phyloP scores from a whole-genome alignment of 2,888 invertebrate species.

The Pterostichus niger region DNA sequence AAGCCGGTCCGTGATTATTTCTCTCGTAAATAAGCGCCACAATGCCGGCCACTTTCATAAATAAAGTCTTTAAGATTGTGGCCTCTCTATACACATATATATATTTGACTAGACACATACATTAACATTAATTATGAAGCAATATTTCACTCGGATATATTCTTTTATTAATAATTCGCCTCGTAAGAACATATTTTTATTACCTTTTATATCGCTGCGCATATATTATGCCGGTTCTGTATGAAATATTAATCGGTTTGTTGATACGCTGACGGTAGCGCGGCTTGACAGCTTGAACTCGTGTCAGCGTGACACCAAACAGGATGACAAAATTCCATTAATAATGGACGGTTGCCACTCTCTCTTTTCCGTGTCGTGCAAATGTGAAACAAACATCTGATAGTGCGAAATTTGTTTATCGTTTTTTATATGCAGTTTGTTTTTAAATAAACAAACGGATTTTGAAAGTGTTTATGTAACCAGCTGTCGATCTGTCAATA shows the following conservation, averaged over 20 bases:
- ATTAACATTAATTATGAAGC: constrained; percentile 65
- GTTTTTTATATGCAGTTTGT: constrained; percentile 39
- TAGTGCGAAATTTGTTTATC: constrained; percentile 44
- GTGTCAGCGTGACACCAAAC: constrained; percentile 51
- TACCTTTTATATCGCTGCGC: constrained; percentile 33
- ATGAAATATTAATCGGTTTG: constrained; percentile 63
- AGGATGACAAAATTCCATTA: constrained; percentile 61
- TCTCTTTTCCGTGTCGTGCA: constrained; percentile 13
- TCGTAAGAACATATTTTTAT: constrained; percentile 38
- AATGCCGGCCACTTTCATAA: constrained; percentile 64
- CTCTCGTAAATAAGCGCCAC: constrained; percentile 63
- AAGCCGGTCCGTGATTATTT: constrained; percentile 65
- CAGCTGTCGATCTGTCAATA: constrained; percentile 53
- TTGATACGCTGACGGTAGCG: constrained; percentile 50
- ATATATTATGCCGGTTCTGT: constrained; percentile 34
- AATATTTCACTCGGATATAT: constrained; percentile 53
- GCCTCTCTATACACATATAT: constrained; percentile 49
- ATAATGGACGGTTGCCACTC: constrained; percentile 49
- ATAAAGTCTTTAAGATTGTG: constrained; percentile 66
- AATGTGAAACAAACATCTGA: constrained; percentile 28
- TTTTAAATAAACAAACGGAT: constrained; percentile 45
- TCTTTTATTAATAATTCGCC: constrained; percentile 49
- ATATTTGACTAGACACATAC: constrained; percentile 52
- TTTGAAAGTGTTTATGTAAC: constrained; percentile 48
- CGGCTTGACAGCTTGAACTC: constrained; percentile 49